phyloP scores from a whole-genome alignment of 1,140 invertebrate species.

The Pogonognathellus flavescens region DNA sequence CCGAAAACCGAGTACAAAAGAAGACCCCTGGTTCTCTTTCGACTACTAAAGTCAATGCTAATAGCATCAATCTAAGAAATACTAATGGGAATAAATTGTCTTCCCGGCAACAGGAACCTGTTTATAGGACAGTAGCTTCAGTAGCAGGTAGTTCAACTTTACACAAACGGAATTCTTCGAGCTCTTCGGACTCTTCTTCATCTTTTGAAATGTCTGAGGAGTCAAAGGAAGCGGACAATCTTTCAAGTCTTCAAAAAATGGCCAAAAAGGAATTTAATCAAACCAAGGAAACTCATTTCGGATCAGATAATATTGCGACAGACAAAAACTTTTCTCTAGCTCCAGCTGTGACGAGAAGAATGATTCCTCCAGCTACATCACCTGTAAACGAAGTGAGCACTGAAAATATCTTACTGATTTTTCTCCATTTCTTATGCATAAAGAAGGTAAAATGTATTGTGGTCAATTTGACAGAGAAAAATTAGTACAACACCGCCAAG shows the following conservation, averaged over 20 bases:
- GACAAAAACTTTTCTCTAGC: slow-evolving; percentile 4
- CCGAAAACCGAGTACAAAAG: slow-evolving; percentile 14
- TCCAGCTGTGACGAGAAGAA: not conserved
- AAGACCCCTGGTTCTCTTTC: not conserved
- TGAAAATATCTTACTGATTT: not conserved
- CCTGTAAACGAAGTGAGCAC: slow-evolving; percentile 9
- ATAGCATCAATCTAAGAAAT: not conserved
- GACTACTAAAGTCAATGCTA: not conserved
- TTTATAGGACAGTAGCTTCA: slow-evolving; percentile 17
- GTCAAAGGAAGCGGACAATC: not conserved
- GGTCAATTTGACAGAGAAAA: not conserved
- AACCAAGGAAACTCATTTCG: slow-evolving; percentile 4
- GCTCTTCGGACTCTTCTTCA: not conserved
- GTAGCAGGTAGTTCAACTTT: slow-evolving; percentile 1
- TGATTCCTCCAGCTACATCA: slow-evolving; percentile 8
- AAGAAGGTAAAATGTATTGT: no score
- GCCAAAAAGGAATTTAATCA: slow-evolving; percentile 18
- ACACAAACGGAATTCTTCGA: not conserved
- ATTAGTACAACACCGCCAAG: not conserved
- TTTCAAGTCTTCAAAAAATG: not conserved
- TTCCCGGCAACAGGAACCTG: slow-evolving; percentile 41
- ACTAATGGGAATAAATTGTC: not conserved
- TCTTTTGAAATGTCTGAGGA: slow-evolving; percentile 12
- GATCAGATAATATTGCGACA: not conserved
- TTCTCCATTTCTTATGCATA: no score